Base-by-base conservation (phyloP, 2,113 vertebrate species). In the Paralichthys olivaceus region DNA sequence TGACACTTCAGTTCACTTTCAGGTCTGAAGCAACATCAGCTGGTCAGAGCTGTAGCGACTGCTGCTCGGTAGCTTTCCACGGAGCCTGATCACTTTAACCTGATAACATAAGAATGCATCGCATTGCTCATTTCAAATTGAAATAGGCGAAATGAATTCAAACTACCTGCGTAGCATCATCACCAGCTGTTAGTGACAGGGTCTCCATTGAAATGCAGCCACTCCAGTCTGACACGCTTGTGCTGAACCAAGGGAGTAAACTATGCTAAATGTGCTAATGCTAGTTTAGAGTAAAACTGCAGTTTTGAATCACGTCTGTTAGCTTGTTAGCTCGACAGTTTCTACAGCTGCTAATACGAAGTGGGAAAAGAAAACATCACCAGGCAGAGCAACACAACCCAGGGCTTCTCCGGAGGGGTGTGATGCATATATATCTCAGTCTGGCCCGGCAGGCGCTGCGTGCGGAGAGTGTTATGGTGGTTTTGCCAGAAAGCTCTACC, bases 151-250 rank as follows among this genome's bases (percentile, higher is more conserved):
- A 56, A 49, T 28, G 1, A 8, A 19, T 25, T 13, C 51, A 11
- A 67, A 12, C 9, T 90, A 92, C 92, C 89, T 84, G 65, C 45
- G 79, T 20, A 62, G 66, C 64, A 66, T 76, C 75, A 28, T 75
- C 72, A 34, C 72, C 26, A 53, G 60, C 8, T 88, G 80, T 80
- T 87, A 83, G 85, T 84, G 87, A 78, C 74, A 80, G 72, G 4
- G 26, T 81, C 63, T 90, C 88, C 92, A 93, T 92, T 59, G 70
- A 88, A 63, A 45, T 43, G 15, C 15, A 75, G 29, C 28, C 81
- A 34, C 32, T 64, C 22, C 78, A 43, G 51, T 45, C 51, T 26
- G 51, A 23, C 40, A 56, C 32, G 19, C 37, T n/a, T 43, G 25
- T 26, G 23, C 9, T 17, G n/a, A 72, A 65, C 5, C 17, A 56